phyloP scores from a whole-genome alignment of 2,888 invertebrate species.

The Heliconius sara region DNA sequence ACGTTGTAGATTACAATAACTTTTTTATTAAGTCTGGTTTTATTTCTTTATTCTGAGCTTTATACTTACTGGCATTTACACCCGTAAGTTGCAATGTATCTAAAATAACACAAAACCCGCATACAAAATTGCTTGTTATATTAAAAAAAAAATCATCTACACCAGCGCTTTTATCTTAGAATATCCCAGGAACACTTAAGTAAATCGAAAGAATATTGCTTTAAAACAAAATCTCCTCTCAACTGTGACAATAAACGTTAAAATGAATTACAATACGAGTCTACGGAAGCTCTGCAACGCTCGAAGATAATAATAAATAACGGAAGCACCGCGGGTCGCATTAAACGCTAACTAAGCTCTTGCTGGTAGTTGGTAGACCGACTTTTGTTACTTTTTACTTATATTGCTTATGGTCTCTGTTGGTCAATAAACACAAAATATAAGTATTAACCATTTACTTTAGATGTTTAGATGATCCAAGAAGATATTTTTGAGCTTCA shows the following conservation, averaged over 20 bases:
- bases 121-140: no score
- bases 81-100: no score
- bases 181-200: neutral
- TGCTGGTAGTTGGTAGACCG: neutral
- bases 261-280: conserved; percentile 2
- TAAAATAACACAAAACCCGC: no score
- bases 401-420: neutral
- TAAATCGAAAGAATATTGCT: neutral
- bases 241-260: conserved; percentile 3
- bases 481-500: no score
- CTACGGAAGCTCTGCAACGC: neutral
- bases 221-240: neutral
- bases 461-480: no score
- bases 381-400: conserved; percentile 16
- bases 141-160: neutral
- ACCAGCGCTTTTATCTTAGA: neutral
- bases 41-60: no score
- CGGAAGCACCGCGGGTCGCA: neutral
- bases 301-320: conserved; percentile 24
- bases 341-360: conserved; percentile 9
- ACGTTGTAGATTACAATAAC: no score
- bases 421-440: neutral
- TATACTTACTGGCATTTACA: no score
- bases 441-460: no score
- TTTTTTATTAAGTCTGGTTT: neutral